Percentiles rank a stretch among this genome's conserved stretches.
Conservation (phyloP, 1,140 invertebrate species). For the Euglossa dilemma region DNA sequence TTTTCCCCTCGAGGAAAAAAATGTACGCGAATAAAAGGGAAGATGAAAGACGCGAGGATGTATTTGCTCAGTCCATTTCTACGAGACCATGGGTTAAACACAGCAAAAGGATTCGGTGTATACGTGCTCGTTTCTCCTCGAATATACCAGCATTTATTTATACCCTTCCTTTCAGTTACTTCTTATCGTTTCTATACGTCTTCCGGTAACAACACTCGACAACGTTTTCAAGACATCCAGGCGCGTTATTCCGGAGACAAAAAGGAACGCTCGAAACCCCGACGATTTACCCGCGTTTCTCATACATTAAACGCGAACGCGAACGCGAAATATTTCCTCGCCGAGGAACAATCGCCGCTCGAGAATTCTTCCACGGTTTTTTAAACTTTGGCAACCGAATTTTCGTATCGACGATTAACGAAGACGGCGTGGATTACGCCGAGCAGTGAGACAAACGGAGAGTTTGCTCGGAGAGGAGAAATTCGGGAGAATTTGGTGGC, state of each 20-base stretch:
- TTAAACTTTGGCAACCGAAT: background rate
- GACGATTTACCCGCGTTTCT: constrained; percentile 22
- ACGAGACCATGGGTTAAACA: constrained; percentile 45
- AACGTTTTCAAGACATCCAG: background rate
- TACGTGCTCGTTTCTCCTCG: constrained; percentile 47
- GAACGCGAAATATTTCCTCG: background rate
- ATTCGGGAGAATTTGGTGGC: constrained; percentile 30
- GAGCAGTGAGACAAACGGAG: background rate
- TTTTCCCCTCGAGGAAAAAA: constrained; percentile 16
- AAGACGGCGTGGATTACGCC: background rate
- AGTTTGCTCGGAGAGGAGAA: background rate
- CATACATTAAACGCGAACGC: background rate
- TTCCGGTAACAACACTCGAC: background rate
- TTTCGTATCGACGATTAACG: background rate
- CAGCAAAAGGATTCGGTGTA: constrained; percentile 35
- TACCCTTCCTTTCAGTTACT: constrained; percentile 33
- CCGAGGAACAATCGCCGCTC: background rate
- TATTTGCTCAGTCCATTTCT: constrained; percentile 42
- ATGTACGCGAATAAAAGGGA: constrained; percentile 6
- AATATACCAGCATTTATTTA: constrained; percentile 51
- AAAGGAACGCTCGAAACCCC: constrained; percentile 26
- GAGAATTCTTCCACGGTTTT: background rate
- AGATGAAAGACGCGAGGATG: constrained; percentile 16
- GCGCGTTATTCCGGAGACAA: constrained; percentile 1
- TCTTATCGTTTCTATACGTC: constrained; percentile 14